Percentiles rank a stretch among this genome's conserved stretches.
phyloP scores from a whole-genome alignment of 1,140 invertebrate genomes.

The Lordiphosa clarofinis region DNA sequence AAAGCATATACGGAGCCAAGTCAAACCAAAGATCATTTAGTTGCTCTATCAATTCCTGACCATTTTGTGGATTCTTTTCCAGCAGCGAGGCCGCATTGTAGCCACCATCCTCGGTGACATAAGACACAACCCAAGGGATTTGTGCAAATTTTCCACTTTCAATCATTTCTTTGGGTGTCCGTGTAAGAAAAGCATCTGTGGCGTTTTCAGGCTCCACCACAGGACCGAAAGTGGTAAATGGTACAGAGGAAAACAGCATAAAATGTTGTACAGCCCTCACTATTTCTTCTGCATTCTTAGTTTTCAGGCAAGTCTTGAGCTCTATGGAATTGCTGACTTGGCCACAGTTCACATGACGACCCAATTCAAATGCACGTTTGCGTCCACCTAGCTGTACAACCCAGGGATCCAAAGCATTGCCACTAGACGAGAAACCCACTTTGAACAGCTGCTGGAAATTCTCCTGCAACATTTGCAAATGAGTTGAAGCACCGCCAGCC shows the following conservation, averaged over 20 bases:
- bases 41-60: constrained; percentile 18
- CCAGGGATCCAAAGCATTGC: constrained; percentile 62
- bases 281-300: constrained; percentile 74
- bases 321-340: constrained; percentile 52
- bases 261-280: constrained; percentile 45
- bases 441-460: constrained; percentile 36
- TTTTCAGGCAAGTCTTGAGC: constrained; percentile 82
- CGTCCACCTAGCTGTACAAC: constrained; percentile 81
- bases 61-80: neutral
- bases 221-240: constrained; percentile 83
- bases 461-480: constrained; percentile 84
- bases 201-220: constrained; percentile 78
- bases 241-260: constrained; percentile 81
- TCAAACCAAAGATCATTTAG: constrained; percentile 49
- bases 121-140: constrained; percentile 81
- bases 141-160: constrained; percentile 80
- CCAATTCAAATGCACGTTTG: constrained; percentile 82
- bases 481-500: constrained; percentile 82
- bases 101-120: constrained; percentile 81
- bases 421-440: constrained; percentile 57
- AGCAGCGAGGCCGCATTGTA: constrained; percentile 80
- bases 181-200: constrained; percentile 80
- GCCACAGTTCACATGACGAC: constrained; percentile 82
- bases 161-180: constrained; percentile 80
- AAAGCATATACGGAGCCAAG: constrained; percentile 44